A percentile compares a stretch with the other conserved stretches of the same genome.
These are phyloP conservation scores for Perizoma affinitatum DNA, from an alignment of 2,888 invertebrate species.

Conservation along the genomic window DNA sequence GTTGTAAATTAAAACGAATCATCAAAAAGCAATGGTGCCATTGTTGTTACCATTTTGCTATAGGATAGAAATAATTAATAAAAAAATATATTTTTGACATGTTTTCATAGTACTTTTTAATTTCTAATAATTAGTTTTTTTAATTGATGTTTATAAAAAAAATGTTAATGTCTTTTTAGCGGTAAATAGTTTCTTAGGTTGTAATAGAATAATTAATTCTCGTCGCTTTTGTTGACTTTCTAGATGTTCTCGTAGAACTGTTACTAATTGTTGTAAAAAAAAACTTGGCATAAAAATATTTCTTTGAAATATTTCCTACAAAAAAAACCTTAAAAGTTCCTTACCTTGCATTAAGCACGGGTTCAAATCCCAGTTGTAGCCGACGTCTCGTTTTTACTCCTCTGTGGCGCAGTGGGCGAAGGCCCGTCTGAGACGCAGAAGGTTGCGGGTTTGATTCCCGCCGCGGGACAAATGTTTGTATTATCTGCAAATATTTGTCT, in stretches of 20 bases:
- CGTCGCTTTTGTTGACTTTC: not conserved
- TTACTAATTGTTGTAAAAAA: slow-evolving; percentile 10
- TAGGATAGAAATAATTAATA: slow-evolving; percentile 39
- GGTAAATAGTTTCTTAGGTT: slow-evolving; percentile 11
- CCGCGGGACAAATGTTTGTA: too few relatives aligned
- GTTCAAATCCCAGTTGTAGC: too few relatives aligned
- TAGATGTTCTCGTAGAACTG: slow-evolving; percentile 7
- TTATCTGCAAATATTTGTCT: too few relatives aligned
- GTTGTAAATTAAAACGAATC: slow-evolving; percentile 32
- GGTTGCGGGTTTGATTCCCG: too few relatives aligned
- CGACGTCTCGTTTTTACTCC: too few relatives aligned
- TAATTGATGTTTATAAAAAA: slow-evolving; percentile 28
- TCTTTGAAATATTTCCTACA: too few relatives aligned
- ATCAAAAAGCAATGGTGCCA: slow-evolving; percentile 66
- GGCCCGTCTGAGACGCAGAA: too few relatives aligned
- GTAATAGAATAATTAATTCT: slow-evolving; percentile 4
- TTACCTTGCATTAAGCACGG: too few relatives aligned
- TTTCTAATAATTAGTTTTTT: slow-evolving; percentile 40
- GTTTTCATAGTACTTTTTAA: slow-evolving; percentile 46
- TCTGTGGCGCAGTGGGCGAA: too few relatives aligned
- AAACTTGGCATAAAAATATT: slow-evolving; percentile 15
- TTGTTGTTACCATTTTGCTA: slow-evolving; percentile 73
- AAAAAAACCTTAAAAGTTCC: too few relatives aligned
- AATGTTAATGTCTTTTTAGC: slow-evolving; percentile 23
- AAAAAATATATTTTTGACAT: slow-evolving; percentile 51